phyloP scores from a whole-genome alignment of 2,888 invertebrate species.

The Sylvicola cinctus region DNA sequence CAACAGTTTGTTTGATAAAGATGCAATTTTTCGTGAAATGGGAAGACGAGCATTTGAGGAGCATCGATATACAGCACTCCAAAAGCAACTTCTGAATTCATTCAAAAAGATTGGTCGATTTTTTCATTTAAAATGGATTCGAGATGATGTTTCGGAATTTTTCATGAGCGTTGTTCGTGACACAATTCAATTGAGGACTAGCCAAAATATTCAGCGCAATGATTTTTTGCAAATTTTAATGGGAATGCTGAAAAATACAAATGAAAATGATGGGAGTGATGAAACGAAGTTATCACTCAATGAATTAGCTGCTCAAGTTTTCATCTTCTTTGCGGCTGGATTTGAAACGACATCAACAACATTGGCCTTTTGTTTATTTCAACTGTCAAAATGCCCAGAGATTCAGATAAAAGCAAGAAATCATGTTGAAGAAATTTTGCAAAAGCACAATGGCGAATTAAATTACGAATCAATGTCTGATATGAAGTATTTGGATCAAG shows the following conservation, averaged over 20 bases:
- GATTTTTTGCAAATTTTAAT: constrained; percentile 30
- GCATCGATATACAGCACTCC: no score
- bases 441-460: constrained; percentile 25
- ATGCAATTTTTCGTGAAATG: constrained; percentile 19
- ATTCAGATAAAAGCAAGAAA: constrained; percentile 29
- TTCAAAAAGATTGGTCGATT: neutral
- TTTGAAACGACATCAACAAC: constrained; percentile 38
- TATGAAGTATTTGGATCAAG: constrained; percentile 34
- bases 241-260: no score
- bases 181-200: constrained; percentile 20
- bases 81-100: neutral
- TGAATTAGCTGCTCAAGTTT: constrained; percentile 31
- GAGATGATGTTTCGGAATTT: constrained; percentile 14
- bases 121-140: neutral
- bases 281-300: constrained; percentile 17
- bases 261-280: no score
- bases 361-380: constrained; percentile 31
- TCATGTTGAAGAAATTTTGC: constrained; percentile 26
- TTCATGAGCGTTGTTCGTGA: constrained; percentile 19
- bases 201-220: constrained; percentile 19
- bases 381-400: constrained; percentile 29
- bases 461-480: constrained; percentile 33
- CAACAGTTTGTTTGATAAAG: constrained; percentile 15
- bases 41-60: constrained; percentile 3
- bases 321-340: constrained; percentile 37